Percentiles rank a stretch among this genome's conserved stretches.
Evolutionary conservation across 2,797 vertebrate genomes (phyloP).

Genomic region (Melanotaenia parkinsoni): DNA sequence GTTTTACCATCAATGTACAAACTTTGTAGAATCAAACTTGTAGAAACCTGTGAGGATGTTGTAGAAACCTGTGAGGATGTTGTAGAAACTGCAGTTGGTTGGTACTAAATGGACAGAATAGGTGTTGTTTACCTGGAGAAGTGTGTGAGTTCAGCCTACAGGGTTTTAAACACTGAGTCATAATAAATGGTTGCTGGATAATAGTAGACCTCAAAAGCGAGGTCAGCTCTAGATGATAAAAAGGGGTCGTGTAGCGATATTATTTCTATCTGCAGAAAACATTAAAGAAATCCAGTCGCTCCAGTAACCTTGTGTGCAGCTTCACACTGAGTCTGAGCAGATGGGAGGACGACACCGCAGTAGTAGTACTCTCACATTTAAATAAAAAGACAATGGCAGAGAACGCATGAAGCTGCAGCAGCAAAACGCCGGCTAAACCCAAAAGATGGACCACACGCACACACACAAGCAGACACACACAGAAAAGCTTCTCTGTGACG

Average conservation of each 20-base stretch:
- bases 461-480: background rate
- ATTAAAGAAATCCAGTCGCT: background rate
- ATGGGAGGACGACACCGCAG: slow-evolving; percentile 8
- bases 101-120: slow-evolving; percentile 4
- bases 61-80: no score
- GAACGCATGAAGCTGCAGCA: slow-evolving; percentile 35
- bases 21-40: background rate
- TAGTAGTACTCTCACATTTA: slow-evolving; percentile 8
- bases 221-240: slow-evolving; percentile 28
- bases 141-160: slow-evolving; percentile 28
- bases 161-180: slow-evolving; percentile 23
- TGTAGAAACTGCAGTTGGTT: background rate
- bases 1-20: no score
- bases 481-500: slow-evolving; percentile 16
- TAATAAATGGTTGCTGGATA: slow-evolving; percentile 32
- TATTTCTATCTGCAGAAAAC: slow-evolving; percentile 11
- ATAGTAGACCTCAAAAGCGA: slow-evolving; percentile 25
- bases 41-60: background rate
- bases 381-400: slow-evolving; percentile 9
- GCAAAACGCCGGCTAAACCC: slow-evolving; percentile 21
- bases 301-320: slow-evolving; percentile 13
- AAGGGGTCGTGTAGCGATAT: slow-evolving; percentile 14
- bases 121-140: slow-evolving; percentile 22
- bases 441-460: slow-evolving; percentile 4
- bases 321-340: slow-evolving; percentile 32